Base-by-base conservation (phyloP, 2,888 invertebrate genomes). In the Scaptomyza caliginosa region DNA sequence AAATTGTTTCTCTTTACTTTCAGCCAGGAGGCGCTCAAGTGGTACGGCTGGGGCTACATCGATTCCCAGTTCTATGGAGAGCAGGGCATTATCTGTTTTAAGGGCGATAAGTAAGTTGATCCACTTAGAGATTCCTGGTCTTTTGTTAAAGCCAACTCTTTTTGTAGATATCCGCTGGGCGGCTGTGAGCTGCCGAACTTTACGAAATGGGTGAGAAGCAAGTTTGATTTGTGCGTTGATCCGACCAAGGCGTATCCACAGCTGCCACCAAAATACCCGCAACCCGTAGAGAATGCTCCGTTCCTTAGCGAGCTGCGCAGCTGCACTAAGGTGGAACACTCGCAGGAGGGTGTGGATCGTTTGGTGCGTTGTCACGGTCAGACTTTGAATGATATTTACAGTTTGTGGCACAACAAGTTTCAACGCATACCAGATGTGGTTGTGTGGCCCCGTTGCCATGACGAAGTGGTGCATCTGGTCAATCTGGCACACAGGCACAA, bases 11-110 rank as follows among this genome's bases (percentile, higher is more conserved):
- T 17, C 17, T 13, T 8, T 48, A 58, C 92, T 1, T 59, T 5
- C 23, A 98, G 98, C 86, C 97, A 98, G 92, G 96, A 98, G 52
- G 91, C 97, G 30, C 92, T 99, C 49, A 99, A 98, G 92, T 99
- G 99, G 99, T 98, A 99, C 92, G 99, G 99, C 19, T 99, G 99
- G 99, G 99, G 99, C n/a, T 99, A 99, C 93, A 96, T 95, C 74
- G 99, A 99, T 92, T 97, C 98, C 0, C 94, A 94, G 91, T 99
- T 99, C 91, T 91, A 93, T 50, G 89, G 96, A 5, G 93, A 94
- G 77, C 92, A 94, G 58, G 93, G 93, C 67, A 92, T 92, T 4
- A 91, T 94, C 45, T 93, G 93, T 68, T 98, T 99, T 90, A 86
- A 95, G 95, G 99, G 99, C 43, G 93, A 95, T 88, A 95, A 97